phyloP scores from a whole-genome alignment of 30 jellyfish, hydroid and myxozoan species.

The Catostylus mosaicus region DNA sequence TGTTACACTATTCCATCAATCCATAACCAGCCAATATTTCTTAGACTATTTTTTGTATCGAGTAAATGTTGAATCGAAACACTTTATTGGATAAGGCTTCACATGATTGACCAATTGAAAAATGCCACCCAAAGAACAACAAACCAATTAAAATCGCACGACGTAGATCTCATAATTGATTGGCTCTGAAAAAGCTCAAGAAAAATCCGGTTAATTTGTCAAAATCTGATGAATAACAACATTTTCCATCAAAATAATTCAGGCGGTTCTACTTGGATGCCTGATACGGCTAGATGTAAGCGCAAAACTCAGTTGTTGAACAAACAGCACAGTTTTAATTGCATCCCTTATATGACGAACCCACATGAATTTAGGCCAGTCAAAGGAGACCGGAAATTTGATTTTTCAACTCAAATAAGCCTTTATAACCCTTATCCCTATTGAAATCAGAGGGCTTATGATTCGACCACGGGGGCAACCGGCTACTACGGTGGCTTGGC shows the following conservation, averaged over 20 bases:
- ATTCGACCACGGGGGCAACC: too few relatives aligned
- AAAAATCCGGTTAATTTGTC: slow-evolving; percentile 10
- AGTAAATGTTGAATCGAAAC: slow-evolving; percentile 14
- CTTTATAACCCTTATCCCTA: not conserved
- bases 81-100: slow-evolving; percentile 11
- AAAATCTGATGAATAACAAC: slow-evolving; percentile 18
- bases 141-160: not conserved
- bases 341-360: not conserved
- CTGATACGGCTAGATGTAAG: slow-evolving; percentile 1
- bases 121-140: slow-evolving; percentile 29
- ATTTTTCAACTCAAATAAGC: not conserved
- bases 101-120: not conserved
- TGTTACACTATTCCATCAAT: not conserved
- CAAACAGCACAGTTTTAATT: not conserved
- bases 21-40: not conserved
- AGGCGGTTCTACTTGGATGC: slow-evolving; percentile 1
- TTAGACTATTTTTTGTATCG: not conserved
- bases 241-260: not conserved
- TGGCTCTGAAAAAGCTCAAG: not conserved
- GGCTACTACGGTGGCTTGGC: too few relatives aligned
- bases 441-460: not conserved
- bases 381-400: slow-evolving; percentile 15
- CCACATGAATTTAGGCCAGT: not conserved
- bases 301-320: not conserved
- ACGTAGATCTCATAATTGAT: not conserved